phyloP scores from a whole-genome alignment of 2,797 vertebrate genomes.

The Xiphophorus birchmanni region DNA sequence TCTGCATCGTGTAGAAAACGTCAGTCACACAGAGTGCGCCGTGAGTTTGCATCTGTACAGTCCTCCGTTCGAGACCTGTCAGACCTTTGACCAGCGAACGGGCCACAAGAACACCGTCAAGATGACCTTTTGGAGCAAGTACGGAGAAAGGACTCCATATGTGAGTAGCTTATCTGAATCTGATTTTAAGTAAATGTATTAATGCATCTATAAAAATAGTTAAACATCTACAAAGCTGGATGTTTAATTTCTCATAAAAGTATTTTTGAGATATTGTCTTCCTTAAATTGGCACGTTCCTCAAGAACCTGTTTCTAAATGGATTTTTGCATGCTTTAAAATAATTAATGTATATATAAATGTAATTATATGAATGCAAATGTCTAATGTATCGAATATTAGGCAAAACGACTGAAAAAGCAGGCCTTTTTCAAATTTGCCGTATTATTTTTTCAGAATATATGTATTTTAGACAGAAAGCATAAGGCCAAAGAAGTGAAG shows the following conservation, averaged over 20 bases:
- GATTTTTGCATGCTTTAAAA: background rate
- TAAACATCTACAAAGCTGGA: background rate
- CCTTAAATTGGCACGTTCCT: background rate
- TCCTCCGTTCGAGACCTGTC: constrained; percentile 90
- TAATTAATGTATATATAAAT: background rate
- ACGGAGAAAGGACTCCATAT: constrained; percentile 86
- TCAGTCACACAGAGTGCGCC: constrained; percentile 92
- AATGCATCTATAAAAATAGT: background rate
- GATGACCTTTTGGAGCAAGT: constrained; percentile 97
- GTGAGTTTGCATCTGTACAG: constrained; percentile 95
- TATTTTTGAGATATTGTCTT: background rate
- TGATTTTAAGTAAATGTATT: background rate
- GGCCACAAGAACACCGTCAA: constrained; percentile 91
- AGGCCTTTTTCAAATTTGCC: background rate
- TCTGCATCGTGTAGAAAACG: constrained; percentile 96
- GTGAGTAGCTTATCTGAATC: constrained; percentile 78
- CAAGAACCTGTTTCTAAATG: background rate
- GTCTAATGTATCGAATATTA: background rate
- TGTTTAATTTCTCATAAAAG: background rate
- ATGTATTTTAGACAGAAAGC: no score
- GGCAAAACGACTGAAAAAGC: background rate
- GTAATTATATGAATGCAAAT: background rate
- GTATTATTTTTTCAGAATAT: no score
- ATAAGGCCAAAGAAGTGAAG: background rate
- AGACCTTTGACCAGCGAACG: constrained; percentile 96